phyloP scores from a whole-genome alignment of 1,140 invertebrate genomes.

The Antheraea pernyi region DNA sequence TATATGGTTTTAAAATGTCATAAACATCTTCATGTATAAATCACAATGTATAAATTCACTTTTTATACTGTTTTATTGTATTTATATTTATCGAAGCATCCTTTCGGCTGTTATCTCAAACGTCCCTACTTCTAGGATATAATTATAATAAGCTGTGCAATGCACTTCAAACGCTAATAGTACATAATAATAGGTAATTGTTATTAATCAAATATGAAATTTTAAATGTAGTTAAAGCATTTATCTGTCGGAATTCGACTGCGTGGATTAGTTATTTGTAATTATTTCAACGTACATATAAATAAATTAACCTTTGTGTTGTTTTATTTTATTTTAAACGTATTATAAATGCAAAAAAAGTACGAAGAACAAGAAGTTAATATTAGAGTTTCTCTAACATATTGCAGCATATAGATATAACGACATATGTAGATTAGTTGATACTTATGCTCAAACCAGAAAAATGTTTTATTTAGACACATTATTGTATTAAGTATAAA shows the following conservation, averaged over 20 bases:
- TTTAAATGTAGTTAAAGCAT: constrained; percentile 75
- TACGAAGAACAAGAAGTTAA: background rate
- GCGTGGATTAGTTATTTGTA: constrained; percentile 20
- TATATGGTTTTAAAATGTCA: no score
- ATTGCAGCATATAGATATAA: no score
- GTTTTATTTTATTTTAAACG: background rate
- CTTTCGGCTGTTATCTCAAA: constrained; percentile 25
- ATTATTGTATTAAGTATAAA: no score
- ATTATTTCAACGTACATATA: background rate
- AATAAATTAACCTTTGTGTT: background rate
- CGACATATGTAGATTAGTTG: no score
- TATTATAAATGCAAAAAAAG: background rate
- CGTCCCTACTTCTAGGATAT: constrained; percentile 33
- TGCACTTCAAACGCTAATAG: constrained; percentile 19
- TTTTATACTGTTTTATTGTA: background rate
- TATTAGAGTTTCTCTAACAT: no score
- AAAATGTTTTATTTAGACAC: no score
- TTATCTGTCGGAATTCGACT: constrained; percentile 57
- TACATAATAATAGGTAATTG: constrained; percentile 30
- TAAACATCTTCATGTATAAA: no score
- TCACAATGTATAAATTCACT: no score
- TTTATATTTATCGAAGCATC: constrained; percentile 6
- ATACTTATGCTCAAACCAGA: no score
- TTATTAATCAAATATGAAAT: constrained; percentile 61
- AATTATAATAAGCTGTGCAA: constrained; percentile 35